A percentile compares a stretch with the other conserved stretches of the same genome.
Evolutionary conservation across 2,113 vertebrate species (phyloP).

Genomic region (Neolamprologus longior): DNA sequence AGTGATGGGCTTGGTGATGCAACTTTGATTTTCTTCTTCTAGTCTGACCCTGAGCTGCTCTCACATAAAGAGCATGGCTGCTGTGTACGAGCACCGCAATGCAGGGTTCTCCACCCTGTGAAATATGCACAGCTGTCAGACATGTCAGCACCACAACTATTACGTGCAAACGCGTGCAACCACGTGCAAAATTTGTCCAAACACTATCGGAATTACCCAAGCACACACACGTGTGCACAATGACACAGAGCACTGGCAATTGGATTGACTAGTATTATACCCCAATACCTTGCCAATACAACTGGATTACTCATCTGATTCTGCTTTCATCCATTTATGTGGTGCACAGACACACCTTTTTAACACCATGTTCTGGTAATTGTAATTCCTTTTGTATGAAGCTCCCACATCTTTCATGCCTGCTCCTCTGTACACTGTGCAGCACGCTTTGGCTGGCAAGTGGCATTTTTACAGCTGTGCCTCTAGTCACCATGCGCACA

Average conservation of each 20-base stretch:
- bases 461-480: background rate
- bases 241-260: constrained; percentile 19
- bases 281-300: constrained; percentile 24
- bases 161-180: background rate
- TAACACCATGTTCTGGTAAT: background rate
- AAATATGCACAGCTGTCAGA: constrained; percentile 55
- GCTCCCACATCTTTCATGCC: background rate
- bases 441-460: background rate
- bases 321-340: constrained; percentile 28
- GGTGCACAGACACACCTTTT: background rate
- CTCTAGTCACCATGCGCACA: background rate
- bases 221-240: background rate
- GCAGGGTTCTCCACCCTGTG: constrained; percentile 49
- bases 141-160: constrained; percentile 15
- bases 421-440: background rate
- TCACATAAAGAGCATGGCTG: constrained; percentile 20
- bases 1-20: background rate
- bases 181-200: background rate
- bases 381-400: background rate
- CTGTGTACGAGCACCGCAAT: constrained; percentile 51
- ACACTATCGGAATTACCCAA: background rate
- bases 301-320: constrained; percentile 48
- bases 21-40: constrained; percentile 17
- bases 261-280: constrained; percentile 50
- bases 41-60: constrained; percentile 31